Evolutionary conservation across 2,888 invertebrate genomes (phyloP), one percentile per base, ranked within the genome.

Genomic region (Hecatera dysodea): DNA sequence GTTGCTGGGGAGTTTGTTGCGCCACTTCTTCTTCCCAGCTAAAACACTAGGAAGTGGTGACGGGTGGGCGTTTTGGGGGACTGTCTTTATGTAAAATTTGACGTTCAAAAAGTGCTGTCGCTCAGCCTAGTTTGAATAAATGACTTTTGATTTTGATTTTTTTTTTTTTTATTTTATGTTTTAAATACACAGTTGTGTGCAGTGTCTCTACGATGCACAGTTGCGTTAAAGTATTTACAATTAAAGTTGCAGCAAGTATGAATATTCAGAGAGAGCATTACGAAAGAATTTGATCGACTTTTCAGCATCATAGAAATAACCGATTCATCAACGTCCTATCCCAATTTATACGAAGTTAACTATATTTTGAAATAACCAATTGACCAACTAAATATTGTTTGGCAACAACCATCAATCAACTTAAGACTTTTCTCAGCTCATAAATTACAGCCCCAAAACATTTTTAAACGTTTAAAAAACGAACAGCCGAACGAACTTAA

Each of bases 401-500:
- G 12, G 12, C 36, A 50, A 59, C n/a, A 42, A 2, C 3, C 46
- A 57, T 77, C 2, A 57, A 70, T 36, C 52, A 57, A 36, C 39
- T 15, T 15, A 12, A 55, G 1, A 6, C 39, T 48, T 2, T 19
- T 39, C 22, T 44, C 19, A 36, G 9, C 24, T 22, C 22, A 57
- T 56, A 39, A 62, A 65, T 55, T 33, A 63, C 15, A 22, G 6
- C 22, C 15, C 27, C 7, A 19, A 46, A 48, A 44, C 12, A 46
- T 11, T 61, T 63, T 50, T 15, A 52, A 72, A 62, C 22, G 52
- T 67, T 71, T 48, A 39, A 71, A 74, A 50, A 66, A 19, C 17
- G 27, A 71, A 22, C 42, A 57, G 46, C 7, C 36, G 12, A 39
- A 19, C 27, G 56, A 77, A 81, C 56, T 69, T 64, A 74, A 64